phyloP scores from a whole-genome alignment of 2,888 invertebrate species.

The Lasioglossum figueresi region DNA sequence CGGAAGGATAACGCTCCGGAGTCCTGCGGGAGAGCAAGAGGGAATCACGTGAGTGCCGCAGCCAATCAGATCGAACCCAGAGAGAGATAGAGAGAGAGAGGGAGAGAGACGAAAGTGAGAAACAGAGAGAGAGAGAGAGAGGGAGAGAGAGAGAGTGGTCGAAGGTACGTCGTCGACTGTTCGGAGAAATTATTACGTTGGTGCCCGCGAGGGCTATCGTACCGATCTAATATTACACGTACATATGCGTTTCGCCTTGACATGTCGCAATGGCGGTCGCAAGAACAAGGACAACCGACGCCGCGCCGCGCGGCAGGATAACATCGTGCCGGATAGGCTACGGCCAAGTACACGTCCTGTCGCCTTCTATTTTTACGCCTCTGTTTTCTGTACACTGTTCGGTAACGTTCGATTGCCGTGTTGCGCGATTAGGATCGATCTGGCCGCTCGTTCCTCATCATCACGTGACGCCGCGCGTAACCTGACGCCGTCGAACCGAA shows the following conservation, averaged over 20 bases:
- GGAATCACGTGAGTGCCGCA: slow-evolving; percentile 13
- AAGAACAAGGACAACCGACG: slow-evolving; percentile 74
- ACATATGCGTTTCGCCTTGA: slow-evolving; percentile 75
- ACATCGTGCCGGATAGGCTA: slow-evolving; percentile 70
- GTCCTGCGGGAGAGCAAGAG: slow-evolving; percentile 11
- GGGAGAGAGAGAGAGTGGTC: background rate
- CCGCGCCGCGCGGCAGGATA: slow-evolving; percentile 71
- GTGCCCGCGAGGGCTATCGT: slow-evolving; percentile 51
- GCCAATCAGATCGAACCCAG: background rate
- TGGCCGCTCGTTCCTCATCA: slow-evolving; percentile 49
- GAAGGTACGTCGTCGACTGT: slow-evolving; percentile 6
- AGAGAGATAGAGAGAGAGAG: background rate
- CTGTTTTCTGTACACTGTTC: slow-evolving; percentile 53
- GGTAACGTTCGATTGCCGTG: slow-evolving; percentile 60
- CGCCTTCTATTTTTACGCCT: slow-evolving; percentile 66
- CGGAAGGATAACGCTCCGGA: background rate
- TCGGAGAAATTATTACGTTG: slow-evolving; percentile 54
- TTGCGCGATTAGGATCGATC: slow-evolving; percentile 65
- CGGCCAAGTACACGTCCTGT: slow-evolving; percentile 70
- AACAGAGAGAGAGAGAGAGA: background rate
- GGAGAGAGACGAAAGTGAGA: background rate
- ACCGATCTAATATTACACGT: slow-evolving; percentile 66
- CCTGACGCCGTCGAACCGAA: slow-evolving; percentile 33
- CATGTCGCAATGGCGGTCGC: slow-evolving; percentile 73
- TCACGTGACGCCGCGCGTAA: slow-evolving; percentile 48